A percentile compares a stretch with the other conserved stretches of the same genome.
Evolutionary conservation across 2,888 invertebrate genomes (phyloP).

Genomic region (Mythimna lalbum): DNA sequence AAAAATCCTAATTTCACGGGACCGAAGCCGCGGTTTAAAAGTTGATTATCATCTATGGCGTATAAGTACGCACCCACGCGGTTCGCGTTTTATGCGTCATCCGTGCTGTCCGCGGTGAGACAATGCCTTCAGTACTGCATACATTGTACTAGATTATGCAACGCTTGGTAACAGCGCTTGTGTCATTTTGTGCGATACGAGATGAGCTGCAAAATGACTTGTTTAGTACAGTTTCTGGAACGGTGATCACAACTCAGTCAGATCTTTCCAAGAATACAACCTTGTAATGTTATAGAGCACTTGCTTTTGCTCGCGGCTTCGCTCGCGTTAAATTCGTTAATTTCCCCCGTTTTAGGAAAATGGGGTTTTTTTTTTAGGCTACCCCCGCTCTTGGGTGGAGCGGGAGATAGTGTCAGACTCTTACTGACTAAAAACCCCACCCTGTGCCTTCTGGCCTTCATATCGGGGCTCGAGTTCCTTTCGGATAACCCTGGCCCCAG

Average conservation of each 20-base stretch:
- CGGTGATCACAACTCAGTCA: background rate
- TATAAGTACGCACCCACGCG: constrained; percentile 8
- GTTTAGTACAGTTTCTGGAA: background rate
- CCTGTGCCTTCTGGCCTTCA: too few relatives aligned
- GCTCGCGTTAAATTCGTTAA: too few relatives aligned
- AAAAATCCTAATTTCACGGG: too few relatives aligned
- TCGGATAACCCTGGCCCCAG: too few relatives aligned
- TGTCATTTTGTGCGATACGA: background rate
- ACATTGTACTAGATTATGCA: constrained; percentile 21
- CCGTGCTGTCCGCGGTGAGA: constrained; percentile 6
- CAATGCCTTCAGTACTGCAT: constrained; percentile 17
- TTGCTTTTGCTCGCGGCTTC: too few relatives aligned
- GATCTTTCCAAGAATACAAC: background rate
- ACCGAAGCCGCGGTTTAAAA: too few relatives aligned
- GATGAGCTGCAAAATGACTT: background rate
- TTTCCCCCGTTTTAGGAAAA: too few relatives aligned
- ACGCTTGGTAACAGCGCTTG: background rate
- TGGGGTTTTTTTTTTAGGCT: too few relatives aligned
- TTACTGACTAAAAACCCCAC: too few relatives aligned
- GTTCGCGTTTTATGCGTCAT: background rate
- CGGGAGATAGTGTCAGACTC: too few relatives aligned
- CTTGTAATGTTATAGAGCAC: background rate
- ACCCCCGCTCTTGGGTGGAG: too few relatives aligned
- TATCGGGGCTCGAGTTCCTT: too few relatives aligned
- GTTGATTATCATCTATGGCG: background rate